Evolutionary conservation across 2,888 invertebrate genomes (phyloP).

Genomic region (Gymnosoma rotundatum): DNA sequence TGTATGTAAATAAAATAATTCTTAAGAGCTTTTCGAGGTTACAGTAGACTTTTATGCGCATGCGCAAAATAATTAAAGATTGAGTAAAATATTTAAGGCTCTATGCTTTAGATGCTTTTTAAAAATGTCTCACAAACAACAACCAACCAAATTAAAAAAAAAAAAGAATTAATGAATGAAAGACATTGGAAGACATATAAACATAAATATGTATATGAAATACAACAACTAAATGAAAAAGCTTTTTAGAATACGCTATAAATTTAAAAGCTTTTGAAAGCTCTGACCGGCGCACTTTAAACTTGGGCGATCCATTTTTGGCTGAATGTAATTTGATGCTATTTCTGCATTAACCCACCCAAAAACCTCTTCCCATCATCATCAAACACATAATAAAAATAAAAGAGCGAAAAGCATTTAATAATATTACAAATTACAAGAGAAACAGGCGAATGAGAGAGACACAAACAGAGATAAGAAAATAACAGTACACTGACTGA

Average conservation of each 20-base stretch:
- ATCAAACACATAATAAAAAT: conserved; percentile 10
- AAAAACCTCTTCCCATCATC: conserved; percentile 7
- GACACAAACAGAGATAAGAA: not conserved
- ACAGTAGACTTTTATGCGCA: conserved; percentile 73
- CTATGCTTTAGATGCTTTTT: conserved; percentile 19
- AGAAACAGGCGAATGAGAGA: not conserved
- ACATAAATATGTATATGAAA: too few relatives aligned
- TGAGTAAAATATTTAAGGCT: conserved; percentile 36
- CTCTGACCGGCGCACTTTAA: conserved; percentile 71
- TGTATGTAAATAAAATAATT: not conserved
- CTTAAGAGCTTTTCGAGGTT: conserved; percentile 29
- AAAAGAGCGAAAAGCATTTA: not conserved
- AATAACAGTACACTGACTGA: not conserved
- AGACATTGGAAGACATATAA: not conserved
- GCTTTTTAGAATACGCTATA: conserved; percentile 50
- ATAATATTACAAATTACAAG: conserved; percentile 6
- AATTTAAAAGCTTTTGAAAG: conserved; percentile 67
- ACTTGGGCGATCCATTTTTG: conserved; percentile 80
- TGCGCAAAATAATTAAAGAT: conserved; percentile 75
- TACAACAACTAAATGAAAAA: conserved; percentile 17
- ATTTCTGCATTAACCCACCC: conserved; percentile 24
- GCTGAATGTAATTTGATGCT: conserved; percentile 82
- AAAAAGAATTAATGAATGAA: not conserved
- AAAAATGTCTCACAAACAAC: not conserved
- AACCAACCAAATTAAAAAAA: not conserved